Percentiles rank a stretch among this genome's conserved stretches.
phyloP scores from a whole-genome alignment of 1,140 invertebrate genomes.

The Rhynchophorus ferrugineus region DNA sequence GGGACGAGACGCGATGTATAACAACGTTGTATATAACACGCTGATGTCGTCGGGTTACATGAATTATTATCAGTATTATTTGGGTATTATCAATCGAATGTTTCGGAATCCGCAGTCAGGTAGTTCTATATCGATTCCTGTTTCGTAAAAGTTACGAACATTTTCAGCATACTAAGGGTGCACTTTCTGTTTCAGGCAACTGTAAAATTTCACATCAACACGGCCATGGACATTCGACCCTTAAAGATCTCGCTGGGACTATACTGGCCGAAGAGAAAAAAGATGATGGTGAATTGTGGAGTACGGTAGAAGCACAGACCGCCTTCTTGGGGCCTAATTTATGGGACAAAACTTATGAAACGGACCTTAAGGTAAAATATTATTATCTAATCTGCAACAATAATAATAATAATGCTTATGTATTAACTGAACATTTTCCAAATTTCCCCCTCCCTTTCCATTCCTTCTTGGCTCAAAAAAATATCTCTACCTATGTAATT shows the following conservation, averaged over 20 bases:
- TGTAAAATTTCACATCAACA: slow-evolving; percentile 40
- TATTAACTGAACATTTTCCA: too few relatives aligned
- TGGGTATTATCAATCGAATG: neutral
- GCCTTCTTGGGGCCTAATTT: slow-evolving; percentile 90
- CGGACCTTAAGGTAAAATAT: slow-evolving; percentile 79
- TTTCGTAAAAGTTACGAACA: too few relatives aligned
- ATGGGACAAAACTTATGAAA: slow-evolving; percentile 91
- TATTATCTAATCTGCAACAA: too few relatives aligned
- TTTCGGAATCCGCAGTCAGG: too few relatives aligned
- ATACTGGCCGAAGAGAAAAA: slow-evolving; percentile 58
- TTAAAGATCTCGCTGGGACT: slow-evolving; percentile 39
- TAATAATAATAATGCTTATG: too few relatives aligned
- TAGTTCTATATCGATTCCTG: too few relatives aligned
- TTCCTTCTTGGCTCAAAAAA: too few relatives aligned
- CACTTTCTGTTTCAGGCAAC: slow-evolving; percentile 41
- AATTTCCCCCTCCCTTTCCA: too few relatives aligned
- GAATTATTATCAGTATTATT: neutral
- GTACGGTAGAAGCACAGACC: slow-evolving; percentile 77
- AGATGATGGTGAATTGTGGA: slow-evolving; percentile 76
- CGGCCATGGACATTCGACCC: slow-evolving; percentile 38
- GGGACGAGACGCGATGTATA: too few relatives aligned
- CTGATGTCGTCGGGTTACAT: neutral
- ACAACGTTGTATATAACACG: neutral
- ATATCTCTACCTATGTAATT: too few relatives aligned
- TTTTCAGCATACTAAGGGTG: too few relatives aligned